These are phyloP conservation scores for Monopterus albus DNA, from an alignment of 2,113 vertebrate species.

Conservation along the genomic window DNA sequence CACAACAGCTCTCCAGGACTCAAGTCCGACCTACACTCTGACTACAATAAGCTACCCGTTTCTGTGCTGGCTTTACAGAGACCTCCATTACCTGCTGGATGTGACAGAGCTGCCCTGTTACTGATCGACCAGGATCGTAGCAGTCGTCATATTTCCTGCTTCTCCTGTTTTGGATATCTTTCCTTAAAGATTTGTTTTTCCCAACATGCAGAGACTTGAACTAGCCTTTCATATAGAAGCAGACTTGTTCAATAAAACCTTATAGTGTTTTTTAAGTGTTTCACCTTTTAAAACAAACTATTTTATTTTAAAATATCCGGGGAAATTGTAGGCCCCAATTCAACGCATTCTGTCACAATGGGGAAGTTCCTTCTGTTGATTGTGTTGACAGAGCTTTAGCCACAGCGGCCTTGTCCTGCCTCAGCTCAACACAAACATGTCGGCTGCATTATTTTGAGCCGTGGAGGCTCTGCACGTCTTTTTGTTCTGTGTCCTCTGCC, in stretches of 20 bases:
- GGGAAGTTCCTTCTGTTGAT: background rate
- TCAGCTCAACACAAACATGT: slow-evolving; percentile 25
- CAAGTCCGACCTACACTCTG: slow-evolving; percentile 47
- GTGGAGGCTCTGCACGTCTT: slow-evolving; percentile 64
- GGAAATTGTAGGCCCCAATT: too few relatives aligned
- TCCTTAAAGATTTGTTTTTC: slow-evolving; percentile 39
- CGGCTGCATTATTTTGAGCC: slow-evolving; percentile 69
- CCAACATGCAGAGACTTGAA: slow-evolving; percentile 64
- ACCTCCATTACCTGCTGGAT: slow-evolving; percentile 9
- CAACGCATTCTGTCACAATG: background rate
- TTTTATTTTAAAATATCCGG: too few relatives aligned
- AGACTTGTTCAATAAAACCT: slow-evolving; percentile 32
- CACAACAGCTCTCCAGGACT: slow-evolving; percentile 71
- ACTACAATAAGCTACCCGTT: slow-evolving; percentile 15
- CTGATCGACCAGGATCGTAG: too few relatives aligned
- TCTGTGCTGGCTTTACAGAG: slow-evolving; percentile 9
- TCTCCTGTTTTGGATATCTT: background rate
- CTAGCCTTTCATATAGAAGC: background rate
- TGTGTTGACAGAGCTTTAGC: background rate
- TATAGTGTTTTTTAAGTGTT: too few relatives aligned
- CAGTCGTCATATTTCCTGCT: background rate
- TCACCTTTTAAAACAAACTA: too few relatives aligned
- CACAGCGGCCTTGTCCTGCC: slow-evolving; percentile 37
- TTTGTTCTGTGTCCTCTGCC: slow-evolving; percentile 81
- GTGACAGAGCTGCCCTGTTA: too few relatives aligned